phyloP scores from a whole-genome alignment of 2,888 invertebrate genomes.

The Achlya flavicornis region DNA sequence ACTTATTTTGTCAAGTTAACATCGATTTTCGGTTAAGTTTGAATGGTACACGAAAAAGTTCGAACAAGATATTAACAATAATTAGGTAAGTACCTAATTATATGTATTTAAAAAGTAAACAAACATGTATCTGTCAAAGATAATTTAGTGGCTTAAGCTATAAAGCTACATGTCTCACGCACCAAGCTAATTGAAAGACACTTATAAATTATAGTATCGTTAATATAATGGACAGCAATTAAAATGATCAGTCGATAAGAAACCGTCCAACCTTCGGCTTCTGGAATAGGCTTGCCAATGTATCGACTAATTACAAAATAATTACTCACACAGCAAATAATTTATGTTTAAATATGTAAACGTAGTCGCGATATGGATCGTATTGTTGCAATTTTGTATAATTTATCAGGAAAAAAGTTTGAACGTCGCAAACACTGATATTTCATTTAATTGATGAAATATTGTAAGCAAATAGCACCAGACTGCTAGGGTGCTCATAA shows the following conservation, averaged over 20 bases:
- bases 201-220: constrained; percentile 1
- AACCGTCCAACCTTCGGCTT: neutral
- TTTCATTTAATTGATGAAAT: neutral
- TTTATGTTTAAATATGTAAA: neutral
- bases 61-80: too few species aligned
- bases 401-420: neutral
- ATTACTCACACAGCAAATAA: neutral
- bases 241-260: neutral
- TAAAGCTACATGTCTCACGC: neutral
- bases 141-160: neutral
- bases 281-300: neutral
- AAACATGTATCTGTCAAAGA: neutral
- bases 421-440: neutral
- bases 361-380: neutral
- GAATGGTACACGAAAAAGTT: neutral
- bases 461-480: neutral
- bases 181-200: constrained; percentile 3
- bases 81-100: neutral
- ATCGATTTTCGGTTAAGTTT: neutral
- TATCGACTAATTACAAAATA: neutral
- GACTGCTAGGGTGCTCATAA: neutral
- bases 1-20: neutral
- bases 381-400: neutral
- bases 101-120: neutral
- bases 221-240: neutral